Conservation (phyloP, 2,888 invertebrate species). For the Hetaerina titia region DNA sequence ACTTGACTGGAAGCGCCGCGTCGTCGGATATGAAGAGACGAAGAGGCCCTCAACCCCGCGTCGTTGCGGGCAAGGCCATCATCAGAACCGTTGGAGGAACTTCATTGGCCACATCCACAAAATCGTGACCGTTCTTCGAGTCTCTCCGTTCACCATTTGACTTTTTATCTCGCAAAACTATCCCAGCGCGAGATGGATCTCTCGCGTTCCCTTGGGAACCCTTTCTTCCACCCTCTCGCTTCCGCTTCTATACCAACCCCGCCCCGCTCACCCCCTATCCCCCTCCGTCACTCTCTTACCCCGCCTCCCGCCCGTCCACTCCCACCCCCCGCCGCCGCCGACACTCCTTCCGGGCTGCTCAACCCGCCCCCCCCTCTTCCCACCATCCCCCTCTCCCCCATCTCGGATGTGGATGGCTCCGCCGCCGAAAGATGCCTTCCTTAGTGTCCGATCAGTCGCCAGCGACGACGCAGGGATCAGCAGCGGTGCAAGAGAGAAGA, state of each 20-base stretch:
- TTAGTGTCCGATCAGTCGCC: neutral
- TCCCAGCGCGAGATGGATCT: neutral
- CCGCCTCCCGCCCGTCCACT: neutral
- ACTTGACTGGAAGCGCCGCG: neutral
- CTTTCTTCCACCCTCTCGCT: neutral
- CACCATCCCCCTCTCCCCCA: neutral
- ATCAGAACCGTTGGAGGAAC: neutral
- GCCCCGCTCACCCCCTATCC: neutral
- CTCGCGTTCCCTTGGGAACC: constrained; percentile 37
- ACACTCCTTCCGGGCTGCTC: neutral
- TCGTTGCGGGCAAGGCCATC: neutral
- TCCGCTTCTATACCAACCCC: neutral
- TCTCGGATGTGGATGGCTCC: neutral
- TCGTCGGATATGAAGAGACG: neutral
- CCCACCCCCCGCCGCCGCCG: neutral
- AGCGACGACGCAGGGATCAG: neutral
- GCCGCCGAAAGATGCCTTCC: neutral
- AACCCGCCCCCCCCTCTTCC: neutral
- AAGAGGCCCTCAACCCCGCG: too few species aligned
- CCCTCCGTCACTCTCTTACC: neutral
- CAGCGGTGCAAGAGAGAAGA: neutral
- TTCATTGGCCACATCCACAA: neutral
- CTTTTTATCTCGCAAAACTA: neutral
- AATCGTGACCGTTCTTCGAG: neutral
- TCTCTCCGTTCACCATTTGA: neutral